Conservation (phyloP, 2,113 vertebrate genomes). For the Pseudonaja textilis region DNA sequence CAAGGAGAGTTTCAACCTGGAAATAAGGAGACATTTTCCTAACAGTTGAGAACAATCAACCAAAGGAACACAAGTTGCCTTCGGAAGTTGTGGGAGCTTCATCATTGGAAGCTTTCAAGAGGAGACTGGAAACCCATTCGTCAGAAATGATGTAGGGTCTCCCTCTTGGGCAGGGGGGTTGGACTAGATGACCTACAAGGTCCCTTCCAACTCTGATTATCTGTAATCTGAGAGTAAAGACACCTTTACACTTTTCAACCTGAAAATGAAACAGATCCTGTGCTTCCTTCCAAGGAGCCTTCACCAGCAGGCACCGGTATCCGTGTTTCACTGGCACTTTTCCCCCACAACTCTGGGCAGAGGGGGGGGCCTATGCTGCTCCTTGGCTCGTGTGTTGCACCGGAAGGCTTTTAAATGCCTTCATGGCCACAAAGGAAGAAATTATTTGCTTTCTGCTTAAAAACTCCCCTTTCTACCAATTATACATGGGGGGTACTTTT, state of each 20-base stretch:
- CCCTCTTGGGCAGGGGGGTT: too few relatives aligned
- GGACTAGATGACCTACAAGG: too few relatives aligned
- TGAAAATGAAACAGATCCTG: neutral
- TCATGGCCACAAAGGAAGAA: neutral
- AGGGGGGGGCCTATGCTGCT: neutral
- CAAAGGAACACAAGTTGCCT: too few relatives aligned
- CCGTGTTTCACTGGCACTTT: neutral
- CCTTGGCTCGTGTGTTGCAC: neutral
- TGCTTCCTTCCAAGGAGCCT: neutral
- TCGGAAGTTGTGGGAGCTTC: too few relatives aligned
- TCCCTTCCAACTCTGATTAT: too few relatives aligned
- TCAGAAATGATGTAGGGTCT: too few relatives aligned
- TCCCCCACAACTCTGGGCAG: neutral
- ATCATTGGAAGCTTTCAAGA: too few relatives aligned
- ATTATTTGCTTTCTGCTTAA: neutral
- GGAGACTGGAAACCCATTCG: too few relatives aligned
- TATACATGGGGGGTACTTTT: neutral
- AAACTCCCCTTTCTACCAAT: neutral
- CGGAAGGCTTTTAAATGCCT: neutral
- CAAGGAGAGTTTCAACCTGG: too few relatives aligned
- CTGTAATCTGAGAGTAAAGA: neutral
- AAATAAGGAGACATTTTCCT: too few relatives aligned
- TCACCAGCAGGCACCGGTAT: neutral
- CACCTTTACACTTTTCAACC: neutral
- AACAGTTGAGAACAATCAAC: too few relatives aligned